Evolutionary conservation across 2,797 vertebrate species (phyloP).

Genomic region (Balearica regulorum): DNA sequence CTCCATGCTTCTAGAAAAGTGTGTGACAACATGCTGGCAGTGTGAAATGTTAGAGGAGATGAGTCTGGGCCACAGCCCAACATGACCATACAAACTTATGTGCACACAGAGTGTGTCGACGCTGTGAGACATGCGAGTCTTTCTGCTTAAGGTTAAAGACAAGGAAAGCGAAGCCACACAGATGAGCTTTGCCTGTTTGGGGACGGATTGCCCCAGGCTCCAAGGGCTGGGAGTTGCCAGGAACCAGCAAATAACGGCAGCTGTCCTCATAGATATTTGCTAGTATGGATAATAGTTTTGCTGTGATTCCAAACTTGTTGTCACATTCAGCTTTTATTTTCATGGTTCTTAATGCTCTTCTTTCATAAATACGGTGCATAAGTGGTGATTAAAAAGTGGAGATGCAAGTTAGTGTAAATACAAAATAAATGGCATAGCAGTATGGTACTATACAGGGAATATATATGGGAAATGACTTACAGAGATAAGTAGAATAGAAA

Average conservation of each 20-base stretch:
- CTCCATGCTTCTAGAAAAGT: not conserved
- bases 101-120: not conserved
- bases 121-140: not conserved
- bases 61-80: not conserved
- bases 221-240: not conserved
- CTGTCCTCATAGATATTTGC: not conserved
- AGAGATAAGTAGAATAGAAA: not conserved
- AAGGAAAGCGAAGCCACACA: not conserved
- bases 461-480: not conserved
- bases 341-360: not conserved
- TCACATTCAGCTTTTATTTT: not conserved
- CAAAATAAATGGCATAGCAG: not conserved
- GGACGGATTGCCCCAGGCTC: not conserved
- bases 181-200: not conserved
- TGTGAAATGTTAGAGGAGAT: not conserved
- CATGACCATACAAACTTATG: accelerated
- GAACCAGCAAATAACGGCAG: not conserved
- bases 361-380: not conserved
- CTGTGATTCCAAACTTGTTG: not conserved
- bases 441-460: not conserved
- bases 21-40: not conserved
- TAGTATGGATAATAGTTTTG: not conserved
- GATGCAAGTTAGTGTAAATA: not conserved
- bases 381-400: not conserved
- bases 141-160: not conserved